These are phyloP conservation scores for Cyclura pinguis DNA, from an alignment of 2,797 vertebrate species.

Conservation along the genomic window DNA sequence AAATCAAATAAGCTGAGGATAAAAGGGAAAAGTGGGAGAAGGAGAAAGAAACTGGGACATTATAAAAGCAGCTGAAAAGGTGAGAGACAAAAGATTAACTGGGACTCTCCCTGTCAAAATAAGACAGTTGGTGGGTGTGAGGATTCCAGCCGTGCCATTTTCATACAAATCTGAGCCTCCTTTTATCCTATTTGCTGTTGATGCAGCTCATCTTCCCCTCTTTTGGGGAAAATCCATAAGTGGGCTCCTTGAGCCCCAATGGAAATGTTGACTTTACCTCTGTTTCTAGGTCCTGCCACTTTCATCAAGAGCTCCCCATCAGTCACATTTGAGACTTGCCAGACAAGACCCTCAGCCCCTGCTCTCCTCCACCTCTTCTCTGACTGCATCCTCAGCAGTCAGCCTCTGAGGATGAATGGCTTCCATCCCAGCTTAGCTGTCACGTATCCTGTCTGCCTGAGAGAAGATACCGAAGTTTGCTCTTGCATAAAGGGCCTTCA, in stretches of 20 bases:
- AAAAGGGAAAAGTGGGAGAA: too few species aligned
- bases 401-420: conserved; percentile 14
- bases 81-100: too few species aligned
- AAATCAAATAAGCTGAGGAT: too few species aligned
- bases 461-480: not conserved
- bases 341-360: not conserved
- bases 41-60: too few species aligned
- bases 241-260: not conserved
- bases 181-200: too few species aligned
- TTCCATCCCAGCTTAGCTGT: not conserved
- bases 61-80: too few species aligned
- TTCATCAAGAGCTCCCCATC: not conserved
- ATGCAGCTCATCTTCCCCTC: too few species aligned
- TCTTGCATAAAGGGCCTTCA: conserved; percentile 3
- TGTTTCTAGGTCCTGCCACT: not conserved
- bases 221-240: not conserved
- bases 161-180: too few species aligned
- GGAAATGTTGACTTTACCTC: not conserved
- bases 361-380: not conserved
- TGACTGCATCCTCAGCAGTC: not conserved
- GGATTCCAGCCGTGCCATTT: too few species aligned
- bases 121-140: too few species aligned
- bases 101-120: too few species aligned
- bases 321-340: not conserved
- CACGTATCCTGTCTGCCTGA: not conserved